Evolutionary conservation across 23 tunicate genomes (phyloP).

Genomic region (Botrylloides violaceus): DNA sequence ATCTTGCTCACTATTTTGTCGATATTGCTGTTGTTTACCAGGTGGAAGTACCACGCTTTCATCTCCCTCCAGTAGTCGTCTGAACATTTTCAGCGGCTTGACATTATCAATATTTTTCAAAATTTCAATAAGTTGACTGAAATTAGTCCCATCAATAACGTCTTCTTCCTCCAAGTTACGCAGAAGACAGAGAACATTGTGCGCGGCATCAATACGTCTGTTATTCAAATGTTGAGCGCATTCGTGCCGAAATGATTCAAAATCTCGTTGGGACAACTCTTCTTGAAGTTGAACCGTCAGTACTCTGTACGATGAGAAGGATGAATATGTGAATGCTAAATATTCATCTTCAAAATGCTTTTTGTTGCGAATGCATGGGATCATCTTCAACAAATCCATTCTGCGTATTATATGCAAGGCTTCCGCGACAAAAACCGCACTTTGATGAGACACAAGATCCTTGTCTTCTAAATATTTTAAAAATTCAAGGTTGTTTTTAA

Average conservation of each 20-base stretch:
- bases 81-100: constrained; percentile 15
- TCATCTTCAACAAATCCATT: constrained; percentile 20
- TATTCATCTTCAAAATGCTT: constrained; percentile 20
- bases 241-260: constrained; percentile 13
- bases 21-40: not conserved
- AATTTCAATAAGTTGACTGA: not conserved
- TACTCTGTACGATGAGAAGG: constrained; percentile 3
- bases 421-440: constrained; percentile 11
- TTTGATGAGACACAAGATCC: constrained; percentile 14
- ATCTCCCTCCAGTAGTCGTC: constrained; percentile 21
- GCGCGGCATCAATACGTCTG: constrained; percentile 1
- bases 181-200: not conserved
- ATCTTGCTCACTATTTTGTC: not conserved
- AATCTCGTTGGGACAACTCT: constrained; percentile 18
- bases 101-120: constrained; percentile 11
- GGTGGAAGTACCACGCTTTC: constrained; percentile 17
- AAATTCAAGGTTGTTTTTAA: not conserved
- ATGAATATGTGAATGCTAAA: constrained; percentile 8
- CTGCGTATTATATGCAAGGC: constrained; percentile 11
- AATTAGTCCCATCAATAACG: not conserved
- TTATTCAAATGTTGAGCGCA: constrained; percentile 14
- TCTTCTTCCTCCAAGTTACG: constrained; percentile 25
- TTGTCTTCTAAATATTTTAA: constrained; percentile 10
- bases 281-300: constrained; percentile 26
- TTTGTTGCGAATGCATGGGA: constrained; percentile 15